Evolutionary conservation across 2,797 vertebrate genomes (phyloP).

Genomic region (Alca torda): DNA sequence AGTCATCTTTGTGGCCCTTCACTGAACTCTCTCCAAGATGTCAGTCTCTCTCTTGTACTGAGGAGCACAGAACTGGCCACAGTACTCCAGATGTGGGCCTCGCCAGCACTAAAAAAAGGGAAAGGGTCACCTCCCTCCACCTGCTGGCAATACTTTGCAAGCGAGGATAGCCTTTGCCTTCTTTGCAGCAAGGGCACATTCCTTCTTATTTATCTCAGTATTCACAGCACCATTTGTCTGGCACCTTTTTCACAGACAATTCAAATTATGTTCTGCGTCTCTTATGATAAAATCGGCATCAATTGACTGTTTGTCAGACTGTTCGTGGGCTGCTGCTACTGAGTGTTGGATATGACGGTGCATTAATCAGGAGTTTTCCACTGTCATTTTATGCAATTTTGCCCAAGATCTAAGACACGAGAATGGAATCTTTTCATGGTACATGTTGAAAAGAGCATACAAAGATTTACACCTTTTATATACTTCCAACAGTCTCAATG

Average conservation of each 20-base stretch:
- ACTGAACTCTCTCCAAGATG: background rate
- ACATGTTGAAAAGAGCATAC: background rate
- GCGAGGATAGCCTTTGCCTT: background rate
- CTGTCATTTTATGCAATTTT: background rate
- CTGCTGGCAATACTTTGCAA: background rate
- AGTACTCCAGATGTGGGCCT: background rate
- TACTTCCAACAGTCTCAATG: background rate
- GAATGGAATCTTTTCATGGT: background rate
- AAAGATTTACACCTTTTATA: background rate
- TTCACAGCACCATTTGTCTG: background rate
- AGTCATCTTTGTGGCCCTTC: background rate
- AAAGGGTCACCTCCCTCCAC: background rate
- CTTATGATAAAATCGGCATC: background rate
- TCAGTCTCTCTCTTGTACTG: background rate
- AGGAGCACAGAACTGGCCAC: background rate
- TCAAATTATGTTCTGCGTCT: background rate
- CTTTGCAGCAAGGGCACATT: background rate
- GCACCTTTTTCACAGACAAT: background rate
- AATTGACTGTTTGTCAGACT: background rate
- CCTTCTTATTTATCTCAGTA: background rate
- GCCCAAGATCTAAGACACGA: background rate
- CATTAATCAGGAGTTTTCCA: background rate
- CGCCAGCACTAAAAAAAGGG: background rate
- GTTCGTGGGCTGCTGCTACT: rapidly evolving
- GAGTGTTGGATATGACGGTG: background rate